Evolutionary conservation across 1,140 invertebrate species (phyloP), one percentile per base, ranked within the genome.

Genomic region (Coelopa frigida): DNA sequence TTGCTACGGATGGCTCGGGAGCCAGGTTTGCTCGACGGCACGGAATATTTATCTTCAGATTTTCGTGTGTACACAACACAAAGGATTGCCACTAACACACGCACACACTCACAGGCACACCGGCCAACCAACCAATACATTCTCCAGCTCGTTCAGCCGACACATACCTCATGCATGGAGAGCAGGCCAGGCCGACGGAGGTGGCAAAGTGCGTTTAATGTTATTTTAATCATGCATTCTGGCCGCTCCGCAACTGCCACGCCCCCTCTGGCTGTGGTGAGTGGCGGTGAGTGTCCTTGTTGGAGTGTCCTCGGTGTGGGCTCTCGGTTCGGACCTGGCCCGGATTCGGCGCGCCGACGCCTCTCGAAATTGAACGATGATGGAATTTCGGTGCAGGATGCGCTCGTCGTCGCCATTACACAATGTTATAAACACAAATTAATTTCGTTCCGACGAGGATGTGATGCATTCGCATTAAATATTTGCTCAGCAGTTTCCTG

Each of bases 341-440:
- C n/a, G n/a, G n/a, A n/a, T n/a, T n/a, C n/a, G n/a, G n/a, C n/a
- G n/a, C n/a, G n/a, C n/a, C n/a, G n/a, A n/a, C n/a, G n/a, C n/a
- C n/a, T n/a, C n/a, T n/a, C n/a, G n/a, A n/a, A n/a, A n/a, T n/a
- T n/a, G n/a, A n/a, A n/a, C n/a, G n/a, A n/a, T n/a, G n/a, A n/a
- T n/a, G n/a, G 39, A 11, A 15, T 26, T 8, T 17, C 15, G 12
- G 39, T 41, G 40, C 11, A 17, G 7, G 27, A n/a, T 3, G 26
- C 40, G 32, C 32, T 24, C 40, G 40, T 42, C 24, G 24, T 42
- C 17, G 17, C 26, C 27, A 29, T 42, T 42, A 21, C 40, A 42
- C n/a, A n/a, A n/a, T 63, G 63, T 63, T 63, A 63, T 63, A 60
- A 63, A 64, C 60, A 63, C 60, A 63, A 63, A 63, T 63, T 63